Evolutionary conservation across 2,113 vertebrate species (phyloP), one percentile per base, ranked within the genome.

Genomic region (Lepus americanus): DNA sequence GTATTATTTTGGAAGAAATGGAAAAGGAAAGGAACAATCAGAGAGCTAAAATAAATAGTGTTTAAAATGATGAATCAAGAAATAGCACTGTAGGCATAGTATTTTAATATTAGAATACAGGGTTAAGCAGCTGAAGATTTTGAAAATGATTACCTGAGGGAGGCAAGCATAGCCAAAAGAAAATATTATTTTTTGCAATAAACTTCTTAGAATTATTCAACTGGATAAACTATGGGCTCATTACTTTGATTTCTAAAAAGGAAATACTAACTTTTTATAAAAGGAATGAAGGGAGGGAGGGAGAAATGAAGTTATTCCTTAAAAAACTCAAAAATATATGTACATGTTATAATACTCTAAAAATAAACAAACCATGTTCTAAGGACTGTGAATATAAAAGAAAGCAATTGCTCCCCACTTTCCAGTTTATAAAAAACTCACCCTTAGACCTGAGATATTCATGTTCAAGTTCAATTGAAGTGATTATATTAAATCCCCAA

Each of bases 181-280:
- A 39, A 94, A 73, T 80, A 63, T 27, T 87, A 6, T 14, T 22
- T 89, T 85, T 92, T 87, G 14, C 39, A 39, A 31, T 94, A 88
- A 94, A 64, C n/a, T 49, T 90, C n/a, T 96, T 92, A 96, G 76
- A 73, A 90, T 90, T 94, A 96, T 55, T 77, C 95, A 49, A 55
- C 8, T 84, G 94, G 92, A 73, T 36, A 95, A 87, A 94, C 5
- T 70, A 3, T 88, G 23, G 84, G 31, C 17, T 55, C 39, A 88
- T 85, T 95, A 82, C 17, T 90, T 86, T 53, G 20, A 88, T 59
- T 80, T 66, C 25, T 9, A 91, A 82, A 92, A 87, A 72, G 11
- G 23, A 78, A 95, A 80, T 69, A 91, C 19, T 36, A 66, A 74
- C 55, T 73, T 90, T 84, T 89, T 59, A 87, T 53, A 51, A 95